phyloP scores from a whole-genome alignment of 2,113 vertebrate genomes.

The Willisornis vidua region DNA sequence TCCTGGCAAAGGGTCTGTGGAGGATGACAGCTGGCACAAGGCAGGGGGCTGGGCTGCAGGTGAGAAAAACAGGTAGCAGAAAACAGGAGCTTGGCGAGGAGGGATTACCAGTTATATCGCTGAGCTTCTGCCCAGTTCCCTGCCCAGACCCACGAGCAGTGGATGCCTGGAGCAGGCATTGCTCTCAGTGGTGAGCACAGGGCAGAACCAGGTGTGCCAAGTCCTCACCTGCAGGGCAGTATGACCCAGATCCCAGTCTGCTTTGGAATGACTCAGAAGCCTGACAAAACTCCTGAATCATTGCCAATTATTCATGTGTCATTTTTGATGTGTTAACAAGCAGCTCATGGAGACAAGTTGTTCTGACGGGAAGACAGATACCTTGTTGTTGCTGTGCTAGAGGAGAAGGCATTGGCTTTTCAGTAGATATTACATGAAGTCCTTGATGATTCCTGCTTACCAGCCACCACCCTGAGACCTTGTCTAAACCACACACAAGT shows the following conservation, averaged over 20 bases:
- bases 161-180: accelerated
- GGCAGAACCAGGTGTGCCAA: background rate
- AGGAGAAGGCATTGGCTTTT: background rate
- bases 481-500: background rate
- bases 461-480: background rate
- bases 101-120: accelerated
- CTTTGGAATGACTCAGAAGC: background rate
- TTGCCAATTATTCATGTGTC: background rate
- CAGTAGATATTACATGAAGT: background rate
- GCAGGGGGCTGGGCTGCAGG: background rate
- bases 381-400: background rate
- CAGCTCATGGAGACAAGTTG: background rate
- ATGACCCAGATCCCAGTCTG: background rate
- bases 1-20: background rate
- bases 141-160: accelerated
- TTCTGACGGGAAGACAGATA: background rate
- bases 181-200: accelerated
- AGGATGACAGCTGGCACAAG: background rate
- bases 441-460: background rate
- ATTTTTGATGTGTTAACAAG: background rate
- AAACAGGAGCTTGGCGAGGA: background rate
- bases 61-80: background rate
- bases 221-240: background rate
- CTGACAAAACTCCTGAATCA: background rate
- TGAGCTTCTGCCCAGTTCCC: background rate